Conservation (phyloP, 2,113 vertebrate species). For the Callorhinus ursinus region DNA sequence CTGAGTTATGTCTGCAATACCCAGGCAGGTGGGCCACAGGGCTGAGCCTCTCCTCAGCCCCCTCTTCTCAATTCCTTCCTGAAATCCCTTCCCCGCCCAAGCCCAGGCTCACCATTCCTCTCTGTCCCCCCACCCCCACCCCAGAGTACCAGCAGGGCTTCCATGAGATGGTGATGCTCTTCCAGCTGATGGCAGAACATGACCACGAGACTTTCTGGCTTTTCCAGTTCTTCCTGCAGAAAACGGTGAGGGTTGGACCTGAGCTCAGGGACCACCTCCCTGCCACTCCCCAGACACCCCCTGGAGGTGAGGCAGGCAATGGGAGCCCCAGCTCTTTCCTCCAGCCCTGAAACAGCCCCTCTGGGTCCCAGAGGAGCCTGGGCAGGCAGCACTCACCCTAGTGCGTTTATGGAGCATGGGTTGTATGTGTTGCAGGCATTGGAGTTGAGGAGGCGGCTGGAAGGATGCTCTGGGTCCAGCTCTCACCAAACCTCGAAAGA, state of each 20-base stretch:
- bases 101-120: not conserved
- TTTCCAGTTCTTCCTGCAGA: slow-evolving; percentile 82
- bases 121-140: too few relatives aligned
- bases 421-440: not conserved
- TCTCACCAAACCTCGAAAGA: not conserved
- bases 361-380: not conserved
- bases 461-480: not conserved
- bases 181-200: slow-evolving; percentile 69
- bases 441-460: not conserved
- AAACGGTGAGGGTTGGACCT: slow-evolving; percentile 60
- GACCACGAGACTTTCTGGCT: slow-evolving; percentile 79
- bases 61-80: accelerated
- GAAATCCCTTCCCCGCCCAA: not conserved
- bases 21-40: slow-evolving; percentile 46
- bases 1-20: slow-evolving; percentile 74
- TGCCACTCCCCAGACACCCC: not conserved
- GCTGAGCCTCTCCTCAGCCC: not conserved
- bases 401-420: not conserved
- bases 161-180: slow-evolving; percentile 80
- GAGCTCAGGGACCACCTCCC: not conserved
- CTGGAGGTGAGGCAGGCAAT: not conserved
- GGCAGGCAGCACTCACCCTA: not conserved
- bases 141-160: slow-evolving; percentile 81
- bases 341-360: not conserved
- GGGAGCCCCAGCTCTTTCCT: not conserved